phyloP scores from a whole-genome alignment of 2,888 invertebrate species.

The Melieria picta region DNA sequence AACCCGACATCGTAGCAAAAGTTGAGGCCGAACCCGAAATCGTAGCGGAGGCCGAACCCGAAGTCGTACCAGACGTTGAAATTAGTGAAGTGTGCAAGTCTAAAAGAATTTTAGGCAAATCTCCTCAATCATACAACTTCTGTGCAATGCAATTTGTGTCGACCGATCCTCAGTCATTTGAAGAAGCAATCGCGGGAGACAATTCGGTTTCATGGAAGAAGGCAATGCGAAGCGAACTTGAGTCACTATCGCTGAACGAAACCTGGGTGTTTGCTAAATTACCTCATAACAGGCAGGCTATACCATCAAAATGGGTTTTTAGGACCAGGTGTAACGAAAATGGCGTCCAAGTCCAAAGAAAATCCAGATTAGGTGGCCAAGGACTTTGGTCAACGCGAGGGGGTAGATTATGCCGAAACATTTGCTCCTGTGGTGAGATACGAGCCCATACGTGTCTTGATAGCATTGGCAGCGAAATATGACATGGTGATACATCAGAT shows the following conservation, averaged over 20 bases:
- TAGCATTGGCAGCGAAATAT: constrained; percentile 23
- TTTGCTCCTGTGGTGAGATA: background rate
- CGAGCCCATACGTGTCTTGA: constrained; percentile 10
- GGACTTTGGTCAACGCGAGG: background rate
- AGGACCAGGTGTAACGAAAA: background rate
- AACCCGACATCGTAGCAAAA: background rate
- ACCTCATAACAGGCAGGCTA: background rate
- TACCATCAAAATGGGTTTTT: background rate
- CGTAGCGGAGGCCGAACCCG: background rate
- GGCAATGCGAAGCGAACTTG: constrained; percentile 19
- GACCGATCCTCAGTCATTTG: constrained; percentile 32
- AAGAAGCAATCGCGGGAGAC: constrained; percentile 32
- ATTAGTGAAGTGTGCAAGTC: constrained; percentile 3
- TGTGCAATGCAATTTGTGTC: constrained; percentile 27
- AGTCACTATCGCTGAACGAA: constrained; percentile 10
- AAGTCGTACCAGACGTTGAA: background rate
- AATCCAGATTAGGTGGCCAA: constrained; percentile 7
- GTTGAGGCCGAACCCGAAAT: background rate
- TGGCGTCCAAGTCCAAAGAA: background rate
- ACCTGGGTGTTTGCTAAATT: constrained; percentile 1
- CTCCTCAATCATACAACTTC: constrained; percentile 2
- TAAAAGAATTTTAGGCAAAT: constrained; percentile 2
- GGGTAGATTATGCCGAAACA: background rate
- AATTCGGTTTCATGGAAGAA: constrained; percentile 15
- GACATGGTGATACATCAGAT: constrained; percentile 27